phyloP scores from a whole-genome alignment of 2,113 vertebrate genomes.

The Bufo bufo region DNA sequence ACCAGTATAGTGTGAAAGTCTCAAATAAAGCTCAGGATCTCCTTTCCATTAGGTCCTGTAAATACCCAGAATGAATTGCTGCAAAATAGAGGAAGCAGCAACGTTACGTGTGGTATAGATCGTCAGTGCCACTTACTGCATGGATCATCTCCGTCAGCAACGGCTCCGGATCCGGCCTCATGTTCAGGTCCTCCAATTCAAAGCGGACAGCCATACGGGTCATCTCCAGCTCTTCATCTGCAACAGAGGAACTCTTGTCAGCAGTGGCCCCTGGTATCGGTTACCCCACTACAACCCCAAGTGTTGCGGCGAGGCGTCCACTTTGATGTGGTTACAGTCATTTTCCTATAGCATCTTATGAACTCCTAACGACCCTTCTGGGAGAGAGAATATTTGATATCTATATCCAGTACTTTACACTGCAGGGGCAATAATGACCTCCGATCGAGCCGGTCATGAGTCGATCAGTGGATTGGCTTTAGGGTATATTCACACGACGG shows the following conservation, averaged over 20 bases:
- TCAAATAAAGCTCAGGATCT: too few species aligned
- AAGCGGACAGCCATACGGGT: slow-evolving; percentile 85
- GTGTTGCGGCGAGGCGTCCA: too few species aligned
- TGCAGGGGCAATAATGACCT: too few species aligned
- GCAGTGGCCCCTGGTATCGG: too few species aligned
- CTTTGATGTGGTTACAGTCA: too few species aligned
- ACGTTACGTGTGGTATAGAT: not conserved
- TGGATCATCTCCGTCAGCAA: slow-evolving; percentile 97
- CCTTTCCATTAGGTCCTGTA: not conserved
- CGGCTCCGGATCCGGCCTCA: slow-evolving; percentile 95
- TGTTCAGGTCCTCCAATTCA: slow-evolving; percentile 92
- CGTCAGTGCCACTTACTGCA: slow-evolving; percentile 71
- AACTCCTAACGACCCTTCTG: not conserved
- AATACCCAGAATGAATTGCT: not conserved
- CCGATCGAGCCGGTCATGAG: too few species aligned
- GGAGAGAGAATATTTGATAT: too few species aligned
- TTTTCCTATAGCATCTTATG: not conserved
- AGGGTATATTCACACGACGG: too few species aligned
- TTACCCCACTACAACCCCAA: too few species aligned
- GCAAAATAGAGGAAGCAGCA: not conserved
- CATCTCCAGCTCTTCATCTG: slow-evolving; percentile 94
- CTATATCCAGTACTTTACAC: too few species aligned
- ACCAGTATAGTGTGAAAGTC: too few species aligned
- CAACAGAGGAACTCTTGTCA: accelerated
- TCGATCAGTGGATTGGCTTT: too few species aligned